These are phyloP conservation scores for Talpa occidentalis DNA, from an alignment of 2,113 vertebrate species.

Conservation along the genomic window DNA sequence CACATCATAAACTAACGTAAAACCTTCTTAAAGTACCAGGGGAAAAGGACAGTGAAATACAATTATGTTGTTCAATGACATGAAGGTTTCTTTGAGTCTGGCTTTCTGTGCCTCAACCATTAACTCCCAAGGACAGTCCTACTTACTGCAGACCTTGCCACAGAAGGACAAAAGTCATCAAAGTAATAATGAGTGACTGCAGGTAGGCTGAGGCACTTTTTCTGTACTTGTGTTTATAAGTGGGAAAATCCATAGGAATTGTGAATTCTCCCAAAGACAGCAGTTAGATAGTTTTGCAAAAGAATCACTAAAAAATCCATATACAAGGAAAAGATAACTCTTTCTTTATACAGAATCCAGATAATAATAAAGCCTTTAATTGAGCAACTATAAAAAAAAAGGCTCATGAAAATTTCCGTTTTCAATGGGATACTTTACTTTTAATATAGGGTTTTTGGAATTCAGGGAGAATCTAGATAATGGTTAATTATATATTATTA, in stretches of 20 bases:
- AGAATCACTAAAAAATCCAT: neutral
- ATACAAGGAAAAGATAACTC: neutral
- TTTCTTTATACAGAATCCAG: no score
- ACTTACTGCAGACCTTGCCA: neutral
- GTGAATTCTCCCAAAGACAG: neutral
- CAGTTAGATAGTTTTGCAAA: neutral
- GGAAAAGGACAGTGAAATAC: constrained; percentile 43
- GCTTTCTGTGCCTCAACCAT: neutral
- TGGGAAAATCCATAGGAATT: neutral
- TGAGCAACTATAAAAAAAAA: no score
- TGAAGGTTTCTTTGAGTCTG: neutral
- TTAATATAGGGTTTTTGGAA: constrained; percentile 21
- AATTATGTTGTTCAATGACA: neutral
- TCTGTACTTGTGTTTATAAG: neutral
- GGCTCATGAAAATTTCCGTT: neutral
- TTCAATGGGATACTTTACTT: neutral
- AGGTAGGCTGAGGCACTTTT: neutral
- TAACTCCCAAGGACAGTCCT: neutral
- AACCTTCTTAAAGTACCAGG: neutral
- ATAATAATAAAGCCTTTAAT: no score
- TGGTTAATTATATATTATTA: neutral
- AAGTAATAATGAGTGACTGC: neutral
- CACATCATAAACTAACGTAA: neutral
- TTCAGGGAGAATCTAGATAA: neutral
- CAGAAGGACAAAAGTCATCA: neutral